Conservation (phyloP, 1,140 invertebrate genomes). For the Pinna nobilis region DNA sequence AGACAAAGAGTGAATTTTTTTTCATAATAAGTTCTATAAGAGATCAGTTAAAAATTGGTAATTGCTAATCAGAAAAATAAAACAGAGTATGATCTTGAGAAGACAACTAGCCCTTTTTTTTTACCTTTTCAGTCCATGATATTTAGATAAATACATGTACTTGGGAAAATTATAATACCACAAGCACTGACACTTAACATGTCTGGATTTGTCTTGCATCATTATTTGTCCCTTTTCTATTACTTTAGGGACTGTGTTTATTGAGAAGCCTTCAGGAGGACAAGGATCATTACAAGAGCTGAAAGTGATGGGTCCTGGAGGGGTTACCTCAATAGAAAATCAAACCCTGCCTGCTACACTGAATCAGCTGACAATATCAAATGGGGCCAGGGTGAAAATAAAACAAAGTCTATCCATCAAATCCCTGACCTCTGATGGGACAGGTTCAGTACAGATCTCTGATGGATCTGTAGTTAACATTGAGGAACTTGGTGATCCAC, state of each 20-base stretch:
- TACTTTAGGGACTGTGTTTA: conserved; percentile 50
- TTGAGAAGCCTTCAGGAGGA: conserved; percentile 33
- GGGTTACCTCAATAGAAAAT: conserved; percentile 8
- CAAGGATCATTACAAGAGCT: conserved; percentile 17
- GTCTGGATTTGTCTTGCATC: conserved; percentile 12
- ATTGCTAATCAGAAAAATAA: no score
- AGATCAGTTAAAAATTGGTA: no score
- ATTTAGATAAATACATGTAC: no score
- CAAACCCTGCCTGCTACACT: conserved; percentile 22
- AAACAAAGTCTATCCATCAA: conserved; percentile 25
- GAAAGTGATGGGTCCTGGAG: conserved; percentile 35
- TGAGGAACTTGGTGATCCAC: conserved; percentile 3
- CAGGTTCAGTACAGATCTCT: conserved; percentile 21
- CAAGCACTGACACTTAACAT: no score
- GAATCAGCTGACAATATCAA: conserved; percentile 38
- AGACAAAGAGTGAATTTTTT: no score
- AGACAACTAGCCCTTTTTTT: no score
- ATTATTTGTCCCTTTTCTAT: neutral
- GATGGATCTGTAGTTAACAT: conserved; percentile 14
- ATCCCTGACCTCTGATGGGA: conserved; percentile 33
- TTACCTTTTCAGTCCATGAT: no score
- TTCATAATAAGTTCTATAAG: no score
- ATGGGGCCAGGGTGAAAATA: conserved; percentile 40
- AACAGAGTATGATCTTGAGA: no score
- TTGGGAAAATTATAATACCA: no score